Evolutionary conservation across 2,113 vertebrate species (phyloP).

Genomic region (Ranitomeya imitator): DNA sequence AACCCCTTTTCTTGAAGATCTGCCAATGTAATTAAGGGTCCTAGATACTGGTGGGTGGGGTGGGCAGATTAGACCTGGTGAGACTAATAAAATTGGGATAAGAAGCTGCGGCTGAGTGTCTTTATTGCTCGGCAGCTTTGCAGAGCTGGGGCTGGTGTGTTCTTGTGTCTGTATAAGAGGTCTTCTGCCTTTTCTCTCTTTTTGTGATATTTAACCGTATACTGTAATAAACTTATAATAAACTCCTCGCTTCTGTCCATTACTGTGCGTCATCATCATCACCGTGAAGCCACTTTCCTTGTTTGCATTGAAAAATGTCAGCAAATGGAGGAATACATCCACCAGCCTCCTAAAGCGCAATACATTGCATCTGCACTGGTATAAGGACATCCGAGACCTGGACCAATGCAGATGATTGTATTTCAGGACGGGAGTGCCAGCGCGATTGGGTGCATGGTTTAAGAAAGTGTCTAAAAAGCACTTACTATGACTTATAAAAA

Average conservation of each 20-base stretch:
- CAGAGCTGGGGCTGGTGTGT: background rate
- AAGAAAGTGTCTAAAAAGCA: too few species aligned
- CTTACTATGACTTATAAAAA: too few species aligned
- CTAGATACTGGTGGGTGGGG: too few species aligned
- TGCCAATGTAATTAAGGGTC: background rate
- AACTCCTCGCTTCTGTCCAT: background rate
- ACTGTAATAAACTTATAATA: constrained; percentile 10
- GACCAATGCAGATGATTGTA: too few species aligned
- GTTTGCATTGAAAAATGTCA: too few species aligned
- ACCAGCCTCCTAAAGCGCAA: too few species aligned
- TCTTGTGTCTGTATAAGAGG: background rate
- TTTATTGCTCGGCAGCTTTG: background rate
- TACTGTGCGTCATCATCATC: background rate
- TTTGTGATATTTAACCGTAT: background rate
- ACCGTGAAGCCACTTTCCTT: too few species aligned
- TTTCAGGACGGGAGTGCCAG: too few species aligned
- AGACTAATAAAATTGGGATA: background rate
- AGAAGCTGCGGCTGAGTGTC: background rate
- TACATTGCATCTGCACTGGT: too few species aligned
- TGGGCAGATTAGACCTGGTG: background rate
- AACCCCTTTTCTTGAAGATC: background rate
- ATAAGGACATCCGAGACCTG: too few species aligned
- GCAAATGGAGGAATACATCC: too few species aligned
- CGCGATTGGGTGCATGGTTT: too few species aligned
- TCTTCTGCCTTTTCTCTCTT: background rate